Evolutionary conservation across 2,113 vertebrate genomes (phyloP).

Genomic region (Butorides virescens): DNA sequence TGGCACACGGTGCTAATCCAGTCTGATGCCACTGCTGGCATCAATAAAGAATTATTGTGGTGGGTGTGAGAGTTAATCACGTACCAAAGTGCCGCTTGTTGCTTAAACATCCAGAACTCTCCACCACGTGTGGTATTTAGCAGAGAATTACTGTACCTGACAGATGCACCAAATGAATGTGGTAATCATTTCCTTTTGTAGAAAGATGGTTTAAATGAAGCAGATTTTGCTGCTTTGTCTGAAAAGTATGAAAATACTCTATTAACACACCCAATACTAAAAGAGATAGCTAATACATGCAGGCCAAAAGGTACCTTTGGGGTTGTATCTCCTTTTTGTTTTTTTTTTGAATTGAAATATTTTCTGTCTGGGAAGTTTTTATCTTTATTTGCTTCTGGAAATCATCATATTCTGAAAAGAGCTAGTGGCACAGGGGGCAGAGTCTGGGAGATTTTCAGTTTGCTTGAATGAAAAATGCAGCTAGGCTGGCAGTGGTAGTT

Average conservation of each 20-base stretch:
- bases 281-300: background rate
- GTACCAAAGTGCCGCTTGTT: background rate
- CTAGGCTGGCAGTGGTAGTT: background rate
- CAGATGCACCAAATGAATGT: background rate
- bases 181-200: background rate
- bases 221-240: background rate
- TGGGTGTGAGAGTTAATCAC: background rate
- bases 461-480: background rate
- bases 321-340: background rate
- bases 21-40: background rate
- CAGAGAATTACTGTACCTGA: background rate
- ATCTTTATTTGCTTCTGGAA: background rate
- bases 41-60: background rate
- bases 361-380: background rate
- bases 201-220: background rate
- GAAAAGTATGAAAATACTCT: background rate
- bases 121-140: background rate
- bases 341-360: background rate
- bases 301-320: background rate
- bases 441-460: background rate
- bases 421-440: background rate
- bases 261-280: background rate
- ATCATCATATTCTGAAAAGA: background rate
- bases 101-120: background rate
- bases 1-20: background rate